Evolutionary conservation across 2,888 invertebrate species (phyloP), one percentile per base, ranked within the genome.

Genomic region (Rhaphigaster nebulosa): DNA sequence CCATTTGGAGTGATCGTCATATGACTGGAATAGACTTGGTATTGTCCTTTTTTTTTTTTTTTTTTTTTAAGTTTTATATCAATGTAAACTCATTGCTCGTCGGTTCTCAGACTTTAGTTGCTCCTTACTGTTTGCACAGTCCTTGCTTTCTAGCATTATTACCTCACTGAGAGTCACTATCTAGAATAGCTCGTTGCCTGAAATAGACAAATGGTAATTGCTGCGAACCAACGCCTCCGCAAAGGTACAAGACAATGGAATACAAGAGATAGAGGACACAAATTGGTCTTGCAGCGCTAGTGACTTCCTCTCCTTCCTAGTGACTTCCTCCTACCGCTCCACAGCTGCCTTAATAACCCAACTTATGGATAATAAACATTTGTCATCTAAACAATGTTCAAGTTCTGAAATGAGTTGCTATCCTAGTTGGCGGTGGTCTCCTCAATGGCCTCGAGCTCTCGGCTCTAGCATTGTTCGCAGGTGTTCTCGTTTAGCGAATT

Each of bases 331-430:
- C n/a, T 29, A 29, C 65, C 29, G 29, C 29, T n/a, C 34, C 70
- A 76, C 70, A 76, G 70, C 34, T 76, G 70, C 70, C 70, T 76
- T 20, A 38, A 76, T 76, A 38, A 34, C 29, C 65, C 34, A 29
- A 34, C 65, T 65, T 29, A 76, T 38, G 70, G 38, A 76, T 38
- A 76, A 76, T 76, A 76, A 76, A 38, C 70, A 76, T 76, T 76
- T 76, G 20, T 76, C 70, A 76, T 38, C 70, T 8, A 3, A 65
- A 76, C 34, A 38, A 76, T 76, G 20, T 18, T 18, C n/a, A 2
- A 29, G n/a, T 60, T 60, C n/a, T 15, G 60, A n/a, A 60, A 76
- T 34, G 65, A 65, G 29, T 65, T 65, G 65, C 29, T 29, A 10
- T 10, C 8, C n/a, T 54, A 60, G n/a, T 26, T 60, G 5, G n/a